These are phyloP conservation scores for Celastrina argiolus DNA, from an alignment of 2,888 invertebrate genomes.

Conservation along the genomic window DNA sequence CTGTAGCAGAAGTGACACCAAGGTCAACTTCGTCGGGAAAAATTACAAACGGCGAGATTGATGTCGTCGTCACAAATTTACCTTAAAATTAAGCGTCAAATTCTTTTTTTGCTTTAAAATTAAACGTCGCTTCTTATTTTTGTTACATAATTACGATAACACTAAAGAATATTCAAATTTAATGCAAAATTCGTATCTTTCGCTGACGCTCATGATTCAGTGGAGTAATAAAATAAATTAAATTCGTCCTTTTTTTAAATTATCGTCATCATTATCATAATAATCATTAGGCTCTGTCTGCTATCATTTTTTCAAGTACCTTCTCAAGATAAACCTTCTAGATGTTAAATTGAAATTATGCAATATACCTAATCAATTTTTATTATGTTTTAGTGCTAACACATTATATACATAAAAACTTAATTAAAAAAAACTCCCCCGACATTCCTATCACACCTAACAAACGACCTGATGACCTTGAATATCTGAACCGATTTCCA, in stretches of 20 bases:
- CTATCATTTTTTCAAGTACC: background rate
- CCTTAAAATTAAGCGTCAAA: constrained; percentile 16
- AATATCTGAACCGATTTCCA: too few species aligned
- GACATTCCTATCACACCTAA: too few species aligned
- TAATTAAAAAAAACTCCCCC: too few species aligned
- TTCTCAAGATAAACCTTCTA: background rate
- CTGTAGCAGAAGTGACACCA: background rate
- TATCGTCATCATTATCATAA: constrained; percentile 1
- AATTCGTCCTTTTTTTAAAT: background rate
- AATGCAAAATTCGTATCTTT: constrained; percentile 5
- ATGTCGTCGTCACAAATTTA: constrained; percentile 17
- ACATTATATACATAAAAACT: too few species aligned
- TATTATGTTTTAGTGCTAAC: too few species aligned
- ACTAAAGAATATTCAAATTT: constrained; percentile 16
- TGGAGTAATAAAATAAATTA: constrained; percentile 4
- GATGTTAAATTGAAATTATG: background rate
- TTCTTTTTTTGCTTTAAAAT: constrained; percentile 5
- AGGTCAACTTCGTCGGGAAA: constrained; percentile 5
- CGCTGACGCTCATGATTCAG: constrained; percentile 4
- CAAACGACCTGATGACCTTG: too few species aligned
- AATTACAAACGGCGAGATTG: constrained; percentile 17
- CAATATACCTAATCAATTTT: too few species aligned
- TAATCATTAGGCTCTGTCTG: background rate
- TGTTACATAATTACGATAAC: constrained; percentile 10
- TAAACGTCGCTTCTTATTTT: background rate